These are phyloP conservation scores for Sarcophilus harrisii DNA, from an alignment of 2,797 vertebrate genomes.

Conservation along the genomic window DNA sequence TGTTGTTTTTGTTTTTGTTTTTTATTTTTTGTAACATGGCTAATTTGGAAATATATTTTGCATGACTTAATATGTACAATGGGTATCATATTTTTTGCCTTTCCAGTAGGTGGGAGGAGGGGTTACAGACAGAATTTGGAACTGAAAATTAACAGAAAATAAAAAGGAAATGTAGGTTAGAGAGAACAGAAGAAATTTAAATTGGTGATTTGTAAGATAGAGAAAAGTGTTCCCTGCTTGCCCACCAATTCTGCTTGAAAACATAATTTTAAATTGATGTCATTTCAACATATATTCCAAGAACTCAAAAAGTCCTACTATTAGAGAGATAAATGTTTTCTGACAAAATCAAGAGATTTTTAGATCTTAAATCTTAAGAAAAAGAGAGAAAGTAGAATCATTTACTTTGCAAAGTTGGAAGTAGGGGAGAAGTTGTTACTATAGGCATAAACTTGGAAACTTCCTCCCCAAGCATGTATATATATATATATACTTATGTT, in stretches of 20 bases:
- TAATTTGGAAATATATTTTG: background rate
- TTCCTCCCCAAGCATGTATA: constrained; percentile 78
- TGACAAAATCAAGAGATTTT: constrained; percentile 55
- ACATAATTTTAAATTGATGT: constrained; percentile 35
- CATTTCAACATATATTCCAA: constrained; percentile 46
- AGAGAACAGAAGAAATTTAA: constrained; percentile 57
- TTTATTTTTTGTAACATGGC: no score
- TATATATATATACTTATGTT: no score
- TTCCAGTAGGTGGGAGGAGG: background rate
- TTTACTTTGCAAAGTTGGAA: constrained; percentile 73
- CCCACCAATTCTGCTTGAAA: background rate
- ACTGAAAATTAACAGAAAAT: background rate
- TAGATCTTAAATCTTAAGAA: constrained; percentile 54
- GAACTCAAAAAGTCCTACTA: constrained; percentile 25
- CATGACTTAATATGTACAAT: background rate
- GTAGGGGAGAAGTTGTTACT: constrained; percentile 55
- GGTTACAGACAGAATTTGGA: background rate
- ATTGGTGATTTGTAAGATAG: constrained; percentile 47
- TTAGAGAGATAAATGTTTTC: constrained; percentile 28
- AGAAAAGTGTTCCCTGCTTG: constrained; percentile 33
- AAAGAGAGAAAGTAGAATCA: constrained; percentile 69
- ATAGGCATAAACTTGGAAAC: constrained; percentile 77
- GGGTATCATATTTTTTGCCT: background rate
- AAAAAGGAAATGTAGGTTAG: constrained; percentile 67
- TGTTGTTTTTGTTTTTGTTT: no score